These are phyloP conservation scores for Cerastis rubricosa DNA, from an alignment of 2,888 invertebrate species.

Conservation along the genomic window DNA sequence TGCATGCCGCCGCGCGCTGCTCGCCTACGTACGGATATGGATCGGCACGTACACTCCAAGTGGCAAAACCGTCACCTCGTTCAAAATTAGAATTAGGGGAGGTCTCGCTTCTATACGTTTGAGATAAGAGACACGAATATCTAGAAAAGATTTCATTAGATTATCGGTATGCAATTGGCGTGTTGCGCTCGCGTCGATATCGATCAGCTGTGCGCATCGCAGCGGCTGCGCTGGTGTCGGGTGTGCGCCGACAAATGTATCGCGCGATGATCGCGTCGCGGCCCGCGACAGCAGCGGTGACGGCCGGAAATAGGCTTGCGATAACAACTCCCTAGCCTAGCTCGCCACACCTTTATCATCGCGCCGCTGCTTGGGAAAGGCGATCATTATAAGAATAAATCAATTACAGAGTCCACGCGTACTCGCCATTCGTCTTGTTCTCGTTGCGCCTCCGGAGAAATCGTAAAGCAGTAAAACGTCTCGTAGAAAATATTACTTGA, in stretches of 20 bases:
- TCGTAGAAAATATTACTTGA: slow-evolving; percentile 68
- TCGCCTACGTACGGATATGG: slow-evolving; percentile 80
- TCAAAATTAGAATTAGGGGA: slow-evolving; percentile 72
- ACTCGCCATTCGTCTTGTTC: slow-evolving; percentile 72
- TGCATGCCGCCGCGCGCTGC: slow-evolving; percentile 84
- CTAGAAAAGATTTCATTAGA: slow-evolving; percentile 81
- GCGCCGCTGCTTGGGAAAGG: slow-evolving; percentile 85
- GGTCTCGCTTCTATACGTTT: slow-evolving; percentile 55
- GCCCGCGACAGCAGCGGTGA: slow-evolving; percentile 82
- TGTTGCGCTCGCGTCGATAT: slow-evolving; percentile 81
- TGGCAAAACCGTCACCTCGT: slow-evolving; percentile 82
- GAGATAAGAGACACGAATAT: slow-evolving; percentile 67
- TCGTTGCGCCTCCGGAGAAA: slow-evolving; percentile 72
- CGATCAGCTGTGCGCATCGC: slow-evolving; percentile 80
- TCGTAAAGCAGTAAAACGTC: slow-evolving; percentile 75
- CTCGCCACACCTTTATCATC: slow-evolving; percentile 85
- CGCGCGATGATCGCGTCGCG: slow-evolving; percentile 86
- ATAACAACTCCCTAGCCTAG: slow-evolving; percentile 88
- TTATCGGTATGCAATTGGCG: slow-evolving; percentile 86
- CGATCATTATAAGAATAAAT: slow-evolving; percentile 88
- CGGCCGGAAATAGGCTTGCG: slow-evolving; percentile 89
- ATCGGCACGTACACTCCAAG: slow-evolving; percentile 81
- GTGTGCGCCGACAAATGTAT: slow-evolving; percentile 89
- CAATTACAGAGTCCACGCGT: slow-evolving; percentile 79
- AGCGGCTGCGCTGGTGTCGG: slow-evolving; percentile 75